Percentiles rank a stretch among this genome's conserved stretches.
Conservation (phyloP, 2,797 vertebrate species). For the Heteromormyrus szaboi region DNA sequence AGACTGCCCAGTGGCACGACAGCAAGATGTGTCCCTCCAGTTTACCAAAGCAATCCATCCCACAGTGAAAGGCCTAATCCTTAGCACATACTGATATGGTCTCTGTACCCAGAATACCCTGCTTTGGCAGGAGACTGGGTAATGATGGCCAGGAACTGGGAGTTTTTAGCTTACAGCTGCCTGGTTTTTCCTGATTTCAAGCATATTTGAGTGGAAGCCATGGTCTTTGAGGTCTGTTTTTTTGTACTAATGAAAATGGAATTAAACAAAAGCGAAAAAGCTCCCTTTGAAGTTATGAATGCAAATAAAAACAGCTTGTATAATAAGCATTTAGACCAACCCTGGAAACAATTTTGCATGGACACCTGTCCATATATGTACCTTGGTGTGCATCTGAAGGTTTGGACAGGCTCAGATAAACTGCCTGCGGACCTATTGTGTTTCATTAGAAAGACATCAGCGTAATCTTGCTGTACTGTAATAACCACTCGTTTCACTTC, state of each 20-base stretch:
- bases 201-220: not conserved
- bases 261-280: not conserved
- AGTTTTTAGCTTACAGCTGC: not conserved
- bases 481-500: not conserved
- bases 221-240: constrained; percentile 1
- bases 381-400: not conserved
- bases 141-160: not conserved
- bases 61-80: constrained; percentile 4
- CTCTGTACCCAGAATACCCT: constrained; percentile 5
- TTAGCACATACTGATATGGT: not conserved
- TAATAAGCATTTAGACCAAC: not conserved
- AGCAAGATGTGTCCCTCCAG: not conserved
- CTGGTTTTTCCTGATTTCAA: not conserved
- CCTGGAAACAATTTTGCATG: not conserved
- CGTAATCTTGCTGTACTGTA: not conserved
- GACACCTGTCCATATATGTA: not conserved
- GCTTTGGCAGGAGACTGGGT: not conserved
- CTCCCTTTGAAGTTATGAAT: not conserved
- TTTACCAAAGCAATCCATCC: constrained; percentile 3
- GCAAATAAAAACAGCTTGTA: not conserved
- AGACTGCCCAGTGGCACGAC: not conserved
- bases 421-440: too few relatives aligned
- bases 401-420: not conserved
- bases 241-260: not conserved
- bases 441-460: not conserved